Evolutionary conservation across 2,113 vertebrate genomes (phyloP).

Genomic region (Dasyurus viverrinus): DNA sequence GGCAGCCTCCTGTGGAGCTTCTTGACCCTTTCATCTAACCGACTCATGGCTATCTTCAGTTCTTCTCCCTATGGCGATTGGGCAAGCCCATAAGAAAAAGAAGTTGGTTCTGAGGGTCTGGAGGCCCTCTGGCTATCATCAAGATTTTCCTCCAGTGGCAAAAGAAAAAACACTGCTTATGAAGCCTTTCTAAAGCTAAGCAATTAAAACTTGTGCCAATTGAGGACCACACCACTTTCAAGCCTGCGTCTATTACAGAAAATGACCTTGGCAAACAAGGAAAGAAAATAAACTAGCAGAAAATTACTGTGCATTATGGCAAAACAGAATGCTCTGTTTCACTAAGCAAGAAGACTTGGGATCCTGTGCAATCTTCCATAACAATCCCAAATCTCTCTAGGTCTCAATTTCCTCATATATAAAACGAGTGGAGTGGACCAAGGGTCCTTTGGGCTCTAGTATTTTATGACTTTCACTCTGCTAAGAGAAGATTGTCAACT

Average conservation of each 20-base stretch:
- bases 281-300: not conserved
- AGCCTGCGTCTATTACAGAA: not conserved
- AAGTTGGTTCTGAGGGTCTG: not conserved
- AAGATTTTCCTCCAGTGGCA: not conserved
- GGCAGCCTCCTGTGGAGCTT: conserved; percentile 88
- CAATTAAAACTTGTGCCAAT: not conserved
- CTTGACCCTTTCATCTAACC: conserved; percentile 84
- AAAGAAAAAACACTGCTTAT: not conserved
- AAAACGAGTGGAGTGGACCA: not conserved
- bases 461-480: not conserved
- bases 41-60: conserved; percentile 81
- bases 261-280: not conserved
- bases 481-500: not conserved
- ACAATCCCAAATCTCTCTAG: not conserved
- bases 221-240: not conserved
- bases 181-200: not conserved
- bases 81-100: conserved; percentile 12
- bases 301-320: not conserved
- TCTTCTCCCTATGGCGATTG: conserved; percentile 80
- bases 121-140: not conserved
- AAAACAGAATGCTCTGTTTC: not conserved
- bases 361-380: not conserved
- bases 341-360: not conserved
- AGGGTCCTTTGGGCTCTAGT: not conserved
- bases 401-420: not conserved